A percentile compares a stretch with the other conserved stretches of the same genome.
Conservation (phyloP, 1,140 invertebrate species). For the Ceratosolen solmsi region DNA sequence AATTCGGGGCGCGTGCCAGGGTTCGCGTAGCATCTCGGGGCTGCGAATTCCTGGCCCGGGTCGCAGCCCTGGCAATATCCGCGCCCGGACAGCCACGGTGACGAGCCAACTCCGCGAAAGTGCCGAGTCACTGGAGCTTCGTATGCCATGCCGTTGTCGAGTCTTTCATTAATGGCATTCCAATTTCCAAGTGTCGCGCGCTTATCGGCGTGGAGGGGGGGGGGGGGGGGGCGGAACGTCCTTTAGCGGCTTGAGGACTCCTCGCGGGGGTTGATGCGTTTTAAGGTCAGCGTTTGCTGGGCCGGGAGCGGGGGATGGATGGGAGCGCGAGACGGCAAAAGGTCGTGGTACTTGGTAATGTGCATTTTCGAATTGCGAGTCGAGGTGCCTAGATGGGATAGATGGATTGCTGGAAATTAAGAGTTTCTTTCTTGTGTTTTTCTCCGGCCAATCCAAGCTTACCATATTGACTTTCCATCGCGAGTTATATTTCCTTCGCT, state of each 20-base stretch:
- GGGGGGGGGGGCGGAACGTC: not conserved
- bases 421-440: too few species aligned
- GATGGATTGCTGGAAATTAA: too few species aligned
- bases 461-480: too few species aligned
- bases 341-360: too few species aligned
- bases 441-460: too few species aligned
- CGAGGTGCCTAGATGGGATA: too few species aligned
- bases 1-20: not conserved
- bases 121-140: not conserved
- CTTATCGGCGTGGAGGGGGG: not conserved
- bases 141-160: not conserved
- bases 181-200: not conserved
- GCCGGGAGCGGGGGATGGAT: too few species aligned
- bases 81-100: not conserved
- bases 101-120: not conserved
- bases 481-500: too few species aligned
- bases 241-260: not conserved
- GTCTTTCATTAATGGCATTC: constrained; percentile 33
- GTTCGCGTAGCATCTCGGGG: not conserved
- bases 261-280: not conserved
- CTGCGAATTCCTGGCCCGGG: not conserved
- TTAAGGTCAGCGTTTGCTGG: not conserved
- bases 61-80: not conserved
- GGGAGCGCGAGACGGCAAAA: too few species aligned
- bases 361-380: too few species aligned